Base-by-base conservation (phyloP, 2,888 invertebrate species). In the Homarus gammarus region DNA sequence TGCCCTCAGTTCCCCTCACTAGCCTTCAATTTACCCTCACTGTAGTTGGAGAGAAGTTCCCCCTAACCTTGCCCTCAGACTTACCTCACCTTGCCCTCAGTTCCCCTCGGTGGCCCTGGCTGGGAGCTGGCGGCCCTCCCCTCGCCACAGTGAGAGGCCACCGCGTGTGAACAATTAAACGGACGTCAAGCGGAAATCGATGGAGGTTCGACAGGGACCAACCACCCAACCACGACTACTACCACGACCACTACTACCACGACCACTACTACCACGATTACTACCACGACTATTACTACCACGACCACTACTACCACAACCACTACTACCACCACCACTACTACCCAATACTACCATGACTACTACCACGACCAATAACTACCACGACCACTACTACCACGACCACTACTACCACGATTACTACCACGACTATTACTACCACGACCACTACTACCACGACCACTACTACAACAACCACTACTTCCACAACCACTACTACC, bases 121-220 rank as follows among this genome's bases (percentile, higher is more conserved):
- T 51, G 44, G 22, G 49, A 22, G 36, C 44, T 36, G 36, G 79
- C 44, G 51, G 79, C 31, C 31, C 49, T n/a, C n/a, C 49, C 49
- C 78, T 33, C 72, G 22, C 27, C 36, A 38, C 33, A 10, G 38
- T 27, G 27, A 56, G 72, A 87, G 82, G 44, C 56, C 82, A 75
- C 51, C 68, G 84, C 89, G 78, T 89, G 84, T 89, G 84, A 89
- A 89, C 89, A 89, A 89, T 89, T 89, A 89, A 89, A 89, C 89
- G 84, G 84, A 56, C 84, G 84, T 89, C 89, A 89, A 89, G 89
- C 84, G 89, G 89, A 89, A 89, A 89, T 89, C 89, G 84, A 89
- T 89, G 89, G 75, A 83, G 75, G 88, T 75, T 73, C 75, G 85
- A 85, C 85, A 56, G 85, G 61, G 68, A 78, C 78, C 68, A 78